phyloP scores from a whole-genome alignment of 2,797 vertebrate species.

The Nyctalus aviator region DNA sequence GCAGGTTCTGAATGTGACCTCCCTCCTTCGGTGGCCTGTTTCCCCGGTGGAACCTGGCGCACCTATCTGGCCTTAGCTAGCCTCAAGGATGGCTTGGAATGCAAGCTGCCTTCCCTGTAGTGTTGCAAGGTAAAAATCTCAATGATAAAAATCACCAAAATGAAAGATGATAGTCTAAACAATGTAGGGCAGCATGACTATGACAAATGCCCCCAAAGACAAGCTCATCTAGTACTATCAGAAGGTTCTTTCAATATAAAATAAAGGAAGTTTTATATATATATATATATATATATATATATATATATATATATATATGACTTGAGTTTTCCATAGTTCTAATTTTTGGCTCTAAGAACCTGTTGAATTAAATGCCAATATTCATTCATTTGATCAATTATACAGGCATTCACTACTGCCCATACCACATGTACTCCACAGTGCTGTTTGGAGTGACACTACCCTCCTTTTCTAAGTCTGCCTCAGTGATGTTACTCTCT shows the following conservation, averaged over 20 bases:
- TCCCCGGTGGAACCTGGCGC: neutral
- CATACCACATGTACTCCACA: fast-evolving
- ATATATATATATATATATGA: no score
- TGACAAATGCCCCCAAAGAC: neutral
- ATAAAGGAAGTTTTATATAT: neutral
- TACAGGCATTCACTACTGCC: neutral
- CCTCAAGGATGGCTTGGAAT: neutral
- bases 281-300: no score
- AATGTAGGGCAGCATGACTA: neutral
- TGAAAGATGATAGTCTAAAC: neutral
- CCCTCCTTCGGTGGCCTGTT: neutral
- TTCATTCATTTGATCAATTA: neutral
- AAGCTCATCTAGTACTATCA: neutral
- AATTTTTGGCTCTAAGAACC: neutral
- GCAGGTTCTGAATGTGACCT: neutral
- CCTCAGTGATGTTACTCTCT: neutral
- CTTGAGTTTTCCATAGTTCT: neutral
- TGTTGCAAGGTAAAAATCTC: neutral
- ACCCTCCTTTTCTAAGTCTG: neutral
- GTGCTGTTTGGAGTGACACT: fast-evolving
- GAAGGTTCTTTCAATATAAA: neutral
- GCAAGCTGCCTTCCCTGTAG: neutral
- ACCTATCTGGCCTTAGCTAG: neutral
- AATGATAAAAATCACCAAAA: conserved; percentile 32
- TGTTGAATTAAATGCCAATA: neutral